These are phyloP conservation scores for Macropus fuliginosus DNA, from an alignment of 2,797 vertebrate genomes.

Conservation along the genomic window DNA sequence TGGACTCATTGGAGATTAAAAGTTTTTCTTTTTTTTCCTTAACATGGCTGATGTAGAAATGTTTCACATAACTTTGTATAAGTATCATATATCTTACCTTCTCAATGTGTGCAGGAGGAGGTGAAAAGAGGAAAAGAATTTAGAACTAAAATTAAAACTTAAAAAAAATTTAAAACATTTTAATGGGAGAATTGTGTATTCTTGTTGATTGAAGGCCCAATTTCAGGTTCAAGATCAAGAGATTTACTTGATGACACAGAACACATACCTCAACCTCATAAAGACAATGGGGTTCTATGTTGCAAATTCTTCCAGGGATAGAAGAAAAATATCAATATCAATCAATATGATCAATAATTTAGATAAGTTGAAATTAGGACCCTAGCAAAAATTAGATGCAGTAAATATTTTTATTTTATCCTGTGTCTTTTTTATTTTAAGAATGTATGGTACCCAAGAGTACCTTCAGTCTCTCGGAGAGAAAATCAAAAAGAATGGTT, in stretches of 20 bases:
- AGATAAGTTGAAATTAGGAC: not conserved
- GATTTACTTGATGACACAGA: not conserved
- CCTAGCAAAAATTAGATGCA: not conserved
- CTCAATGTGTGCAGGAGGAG: no score
- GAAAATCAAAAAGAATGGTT: not conserved
- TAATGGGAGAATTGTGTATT: not conserved
- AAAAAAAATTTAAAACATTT: not conserved
- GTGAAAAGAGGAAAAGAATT: not conserved
- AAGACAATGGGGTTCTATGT: not conserved
- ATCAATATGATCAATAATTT: not conserved
- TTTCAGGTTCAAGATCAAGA: not conserved
- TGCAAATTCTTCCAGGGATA: not conserved
- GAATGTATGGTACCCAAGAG: not conserved
- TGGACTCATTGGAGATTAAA: no score
- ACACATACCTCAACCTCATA: not conserved
- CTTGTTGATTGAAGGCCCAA: not conserved
- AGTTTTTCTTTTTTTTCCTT: no score
- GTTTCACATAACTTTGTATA: no score
- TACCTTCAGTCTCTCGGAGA: not conserved
- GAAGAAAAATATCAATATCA: not conserved
- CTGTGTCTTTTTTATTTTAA: not conserved
- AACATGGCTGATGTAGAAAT: no score
- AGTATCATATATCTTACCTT: no score
- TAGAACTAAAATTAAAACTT: not conserved
- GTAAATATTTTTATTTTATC: not conserved